Conservation (phyloP, 2,888 invertebrate species). For the Himalopsyche japonica region DNA sequence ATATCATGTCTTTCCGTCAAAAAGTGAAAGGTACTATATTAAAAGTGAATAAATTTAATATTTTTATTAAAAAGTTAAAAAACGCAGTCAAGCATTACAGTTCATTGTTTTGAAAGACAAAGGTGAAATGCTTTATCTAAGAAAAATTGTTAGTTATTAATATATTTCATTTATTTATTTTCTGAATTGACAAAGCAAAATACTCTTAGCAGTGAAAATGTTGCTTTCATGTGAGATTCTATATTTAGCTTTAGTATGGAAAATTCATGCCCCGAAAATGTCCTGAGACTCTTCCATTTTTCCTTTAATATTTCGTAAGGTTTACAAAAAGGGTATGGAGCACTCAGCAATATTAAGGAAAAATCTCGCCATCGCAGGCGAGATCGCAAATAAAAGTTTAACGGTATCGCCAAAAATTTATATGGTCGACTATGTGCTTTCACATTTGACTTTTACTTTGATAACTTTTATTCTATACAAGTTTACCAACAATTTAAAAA, state of each 20-base stretch:
- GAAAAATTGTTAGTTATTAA: too few species aligned
- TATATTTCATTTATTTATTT: neutral
- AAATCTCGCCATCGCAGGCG: neutral
- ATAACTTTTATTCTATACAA: too few species aligned
- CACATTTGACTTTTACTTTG: too few species aligned
- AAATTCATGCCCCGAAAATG: conserved; percentile 15
- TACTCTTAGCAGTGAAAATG: neutral
- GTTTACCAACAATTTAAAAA: too few species aligned
- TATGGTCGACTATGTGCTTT: neutral
- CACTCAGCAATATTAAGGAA: neutral
- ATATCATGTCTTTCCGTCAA: too few species aligned
- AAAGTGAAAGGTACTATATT: too few species aligned
- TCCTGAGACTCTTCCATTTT: conserved; percentile 10
- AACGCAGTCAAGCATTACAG: too few species aligned
- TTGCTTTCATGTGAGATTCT: neutral
- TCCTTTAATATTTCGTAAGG: neutral
- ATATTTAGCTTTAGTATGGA: neutral
- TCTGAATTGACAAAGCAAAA: neutral
- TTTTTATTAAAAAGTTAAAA: too few species aligned
- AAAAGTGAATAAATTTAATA: too few species aligned
- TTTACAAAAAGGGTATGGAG: neutral
- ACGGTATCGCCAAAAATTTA: neutral
- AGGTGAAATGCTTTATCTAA: too few species aligned
- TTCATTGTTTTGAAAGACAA: too few species aligned
- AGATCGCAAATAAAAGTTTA: neutral